Base-by-base conservation (phyloP, 2,888 invertebrate genomes). In the Lasioglossum marginatum region DNA sequence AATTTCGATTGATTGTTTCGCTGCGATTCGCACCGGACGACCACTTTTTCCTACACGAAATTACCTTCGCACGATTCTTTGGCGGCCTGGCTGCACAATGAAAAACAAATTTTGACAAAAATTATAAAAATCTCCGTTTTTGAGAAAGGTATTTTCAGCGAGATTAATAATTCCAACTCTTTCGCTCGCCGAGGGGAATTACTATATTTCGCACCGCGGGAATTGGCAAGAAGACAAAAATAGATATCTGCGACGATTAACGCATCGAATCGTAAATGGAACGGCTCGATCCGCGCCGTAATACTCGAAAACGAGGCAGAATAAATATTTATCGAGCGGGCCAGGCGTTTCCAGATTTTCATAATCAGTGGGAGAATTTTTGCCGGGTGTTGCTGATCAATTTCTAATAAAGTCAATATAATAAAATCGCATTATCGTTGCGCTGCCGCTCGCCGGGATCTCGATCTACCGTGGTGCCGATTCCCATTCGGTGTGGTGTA, bases 1-100 rank as follows among this genome's bases (percentile, higher is more conserved):
- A 40, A 68, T 68, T 68, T n/a, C 40, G 23, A 68, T 68, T 68
- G 68, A 68, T 68, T 68, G 68, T 37, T 34, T n/a, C 34, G 34
- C 40, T 4, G 34, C 4, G 68, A 34, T n/a, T 68, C 68, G 10
- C 23, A 3, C 8, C 34, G 19, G 10, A 8, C 10, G 19, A 3
- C 4, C 8, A 3, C 34, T 34, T 66, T 34, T 66, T 34, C 34
- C 8, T 3, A 1, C 31, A 1, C 10, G 23, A 34, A 66, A 34
- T 66, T 66, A 34, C 66, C 66, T 34, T 0, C 19, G 23, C 52
- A 23, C 52, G 23, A n/a, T 52, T n/a, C 23, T 52, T 10, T 10
- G 10, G 1, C 23, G 48, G 5, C 1, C 45, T 1, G 5, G 5
- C 19, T 48, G 19, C 48, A 48, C 6, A 23, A 48, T 19, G 14